phyloP scores from a whole-genome alignment of 1,140 invertebrate genomes.

The Drosophila paulistorum region DNA sequence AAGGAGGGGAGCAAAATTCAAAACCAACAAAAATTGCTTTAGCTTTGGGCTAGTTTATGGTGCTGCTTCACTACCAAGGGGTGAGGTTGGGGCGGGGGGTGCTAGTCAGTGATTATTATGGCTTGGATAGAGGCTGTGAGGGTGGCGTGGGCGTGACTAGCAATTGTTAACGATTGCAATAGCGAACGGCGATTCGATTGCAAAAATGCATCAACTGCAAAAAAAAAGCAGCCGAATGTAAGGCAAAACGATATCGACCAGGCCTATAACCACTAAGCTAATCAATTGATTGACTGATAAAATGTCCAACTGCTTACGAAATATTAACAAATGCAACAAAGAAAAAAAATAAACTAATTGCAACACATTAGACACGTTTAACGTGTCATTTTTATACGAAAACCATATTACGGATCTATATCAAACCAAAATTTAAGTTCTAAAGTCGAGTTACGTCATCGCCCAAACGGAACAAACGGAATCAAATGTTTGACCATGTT shows the following conservation, averaged over 20 bases:
- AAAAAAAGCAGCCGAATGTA: conserved; percentile 11
- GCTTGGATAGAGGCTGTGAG: background rate
- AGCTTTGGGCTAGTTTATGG: conserved; percentile 40
- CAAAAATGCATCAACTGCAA: conserved; percentile 53
- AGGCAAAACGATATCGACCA: background rate
- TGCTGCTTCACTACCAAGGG: background rate
- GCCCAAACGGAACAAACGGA: too few relatives aligned
- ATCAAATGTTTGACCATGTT: too few relatives aligned
- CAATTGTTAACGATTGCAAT: conserved; percentile 49
- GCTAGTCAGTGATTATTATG: background rate
- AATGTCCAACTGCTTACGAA: background rate
- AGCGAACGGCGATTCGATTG: conserved; percentile 30
- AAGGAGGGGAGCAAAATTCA: conserved; percentile 3
- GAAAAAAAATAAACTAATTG: too few relatives aligned
- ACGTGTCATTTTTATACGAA: too few relatives aligned
- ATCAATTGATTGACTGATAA: background rate
- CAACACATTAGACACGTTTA: background rate
- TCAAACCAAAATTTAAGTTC: too few relatives aligned
- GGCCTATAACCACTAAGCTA: background rate
- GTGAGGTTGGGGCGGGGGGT: conserved; percentile 7
- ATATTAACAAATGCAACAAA: background rate
- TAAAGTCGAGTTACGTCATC: too few relatives aligned
- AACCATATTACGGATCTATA: too few relatives aligned
- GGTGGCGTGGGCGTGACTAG: conserved; percentile 21
- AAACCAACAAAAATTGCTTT: conserved; percentile 29